Evolutionary conservation across 2,888 invertebrate species (phyloP), one percentile per base, ranked within the genome.

Genomic region (Homarus gammarus): DNA sequence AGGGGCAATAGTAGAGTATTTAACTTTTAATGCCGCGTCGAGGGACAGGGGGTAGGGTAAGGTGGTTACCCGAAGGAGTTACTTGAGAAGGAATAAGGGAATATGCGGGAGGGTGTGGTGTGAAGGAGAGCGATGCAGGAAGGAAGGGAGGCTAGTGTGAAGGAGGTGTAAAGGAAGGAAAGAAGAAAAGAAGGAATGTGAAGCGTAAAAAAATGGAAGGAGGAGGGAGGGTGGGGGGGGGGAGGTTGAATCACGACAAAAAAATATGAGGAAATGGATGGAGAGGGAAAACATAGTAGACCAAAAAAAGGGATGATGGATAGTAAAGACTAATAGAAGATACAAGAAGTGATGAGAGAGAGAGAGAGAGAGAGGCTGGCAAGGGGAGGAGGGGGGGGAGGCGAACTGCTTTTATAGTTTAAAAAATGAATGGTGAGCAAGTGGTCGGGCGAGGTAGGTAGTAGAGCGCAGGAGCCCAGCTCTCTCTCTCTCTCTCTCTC

Each of bases 11-110:
- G 87, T 64, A 64, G 81, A 79, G 87, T 87, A 90, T 90, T 90
- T 90, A 90, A 90, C 84, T 90, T 90, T 90, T 87, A 90, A 90
- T 87, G 90, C 90, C 83, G 40, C 75, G 38, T 44, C 82, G 61
- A 81, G 82, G 51, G 82, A 64, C 64, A 61, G 61, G 82, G 81
- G 10, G n/a, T 49, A 27, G 75, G 75, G 75, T 1, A 40, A 31
- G 49, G 78, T 3, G 56, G 56, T 33, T 33, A 18, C 31, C 49
- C 51, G n/a, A 51, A 22, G 78, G 31, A 36, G 27, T 78, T 49
- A 8, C 49, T 49, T 78, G 56, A 33, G 33, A 1, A 51, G 49
- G 27, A 15, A 33, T 22, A 78, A n/a, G 64, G 36, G n/a, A 61
- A 36, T 27, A 5, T 8, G 56, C 36, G 38, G 31, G 40, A n/a